These are phyloP conservation scores for Nudaria mundana DNA, from an alignment of 2,888 invertebrate genomes.

Conservation along the genomic window DNA sequence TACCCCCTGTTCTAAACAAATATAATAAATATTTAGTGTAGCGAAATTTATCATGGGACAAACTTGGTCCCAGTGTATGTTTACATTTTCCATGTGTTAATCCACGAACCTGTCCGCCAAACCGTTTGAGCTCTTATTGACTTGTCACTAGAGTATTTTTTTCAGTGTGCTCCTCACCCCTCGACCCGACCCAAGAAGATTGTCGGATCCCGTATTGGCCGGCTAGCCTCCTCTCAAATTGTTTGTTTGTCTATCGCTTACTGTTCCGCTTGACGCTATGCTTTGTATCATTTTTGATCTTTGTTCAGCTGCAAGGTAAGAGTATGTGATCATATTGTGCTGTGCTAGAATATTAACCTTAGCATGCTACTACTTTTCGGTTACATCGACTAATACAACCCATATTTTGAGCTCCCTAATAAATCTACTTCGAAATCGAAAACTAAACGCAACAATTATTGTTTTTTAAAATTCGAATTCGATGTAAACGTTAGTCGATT, in stretches of 20 bases:
- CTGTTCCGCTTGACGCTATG: slow-evolving; percentile 67
- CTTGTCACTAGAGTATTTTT: slow-evolving; percentile 80
- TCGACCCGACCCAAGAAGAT: slow-evolving; percentile 80
- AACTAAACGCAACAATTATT: neutral
- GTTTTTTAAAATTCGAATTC: slow-evolving; percentile 12
- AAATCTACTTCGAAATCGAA: slow-evolving; percentile 22
- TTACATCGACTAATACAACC: slow-evolving; percentile 15
- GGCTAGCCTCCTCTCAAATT: slow-evolving; percentile 81
- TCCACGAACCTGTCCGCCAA: slow-evolving; percentile 59
- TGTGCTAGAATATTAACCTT: slow-evolving; percentile 40
- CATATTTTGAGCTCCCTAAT: slow-evolving; percentile 13
- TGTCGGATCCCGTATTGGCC: slow-evolving; percentile 71
- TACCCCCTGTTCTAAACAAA: slow-evolving; percentile 37
- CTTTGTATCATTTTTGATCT: slow-evolving; percentile 50
- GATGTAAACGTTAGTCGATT: slow-evolving; percentile 21
- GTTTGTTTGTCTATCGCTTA: slow-evolving; percentile 70
- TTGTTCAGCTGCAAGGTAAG: slow-evolving; percentile 37
- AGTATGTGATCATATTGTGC: slow-evolving; percentile 43
- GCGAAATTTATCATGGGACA: slow-evolving; percentile 23
- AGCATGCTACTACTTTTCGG: slow-evolving; percentile 36
- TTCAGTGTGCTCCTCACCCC: slow-evolving; percentile 82
- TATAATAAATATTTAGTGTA: slow-evolving; percentile 35
- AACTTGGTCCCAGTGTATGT: slow-evolving; percentile 38
- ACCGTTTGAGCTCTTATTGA: slow-evolving; percentile 73
- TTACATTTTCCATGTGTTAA: slow-evolving; percentile 31